Conservation (phyloP, 2,113 vertebrate species). For the Alligator mississippiensis region DNA sequence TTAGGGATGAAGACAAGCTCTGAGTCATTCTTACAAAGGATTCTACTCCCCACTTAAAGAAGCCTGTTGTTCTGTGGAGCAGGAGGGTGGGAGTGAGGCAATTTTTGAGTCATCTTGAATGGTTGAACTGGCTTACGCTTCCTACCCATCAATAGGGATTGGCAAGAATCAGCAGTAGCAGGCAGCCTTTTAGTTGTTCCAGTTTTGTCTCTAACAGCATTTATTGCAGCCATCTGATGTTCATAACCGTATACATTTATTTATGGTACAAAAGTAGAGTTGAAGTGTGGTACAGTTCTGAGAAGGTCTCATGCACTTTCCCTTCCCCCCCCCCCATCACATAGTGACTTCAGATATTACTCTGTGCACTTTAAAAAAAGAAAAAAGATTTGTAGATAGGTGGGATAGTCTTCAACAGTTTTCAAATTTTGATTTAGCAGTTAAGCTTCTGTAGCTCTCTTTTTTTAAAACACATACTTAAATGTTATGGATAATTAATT, state of each 20-base stretch:
- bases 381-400: neutral
- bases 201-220: conserved; percentile 6
- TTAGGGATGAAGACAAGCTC: neutral
- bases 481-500: rapidly evolving
- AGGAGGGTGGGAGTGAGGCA: conserved; percentile 70
- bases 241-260: neutral
- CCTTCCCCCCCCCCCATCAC: too few relatives aligned
- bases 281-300: neutral
- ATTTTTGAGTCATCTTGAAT: conserved; percentile 76
- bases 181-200: conserved; percentile 21
- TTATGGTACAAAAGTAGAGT: rapidly evolving
- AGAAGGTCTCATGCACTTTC: too few relatives aligned
- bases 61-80: conserved; percentile 71
- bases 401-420: neutral
- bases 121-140: conserved; percentile 79
- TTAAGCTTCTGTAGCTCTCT: neutral
- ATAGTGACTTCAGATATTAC: neutral
- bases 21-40: conserved; percentile 77
- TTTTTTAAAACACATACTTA: too few relatives aligned
- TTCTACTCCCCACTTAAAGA: conserved; percentile 59
- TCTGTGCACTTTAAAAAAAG: neutral
- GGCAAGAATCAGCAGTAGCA: conserved; percentile 42
- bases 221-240: neutral
- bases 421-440: neutral
- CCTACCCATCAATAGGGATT: conserved; percentile 78